phyloP scores from a whole-genome alignment of 1,140 invertebrate species.

The Eupeodes corollae region DNA sequence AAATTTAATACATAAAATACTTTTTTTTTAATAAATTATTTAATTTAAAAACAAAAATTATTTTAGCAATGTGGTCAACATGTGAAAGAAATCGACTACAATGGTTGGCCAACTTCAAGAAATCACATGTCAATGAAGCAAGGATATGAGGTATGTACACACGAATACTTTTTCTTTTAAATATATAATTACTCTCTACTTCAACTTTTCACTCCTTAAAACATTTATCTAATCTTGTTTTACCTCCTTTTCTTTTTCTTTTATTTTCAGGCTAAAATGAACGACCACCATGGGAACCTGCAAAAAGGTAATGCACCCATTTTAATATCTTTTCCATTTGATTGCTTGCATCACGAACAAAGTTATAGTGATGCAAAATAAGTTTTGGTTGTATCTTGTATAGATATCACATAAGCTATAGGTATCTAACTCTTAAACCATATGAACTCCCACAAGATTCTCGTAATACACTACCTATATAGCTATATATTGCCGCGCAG shows the following conservation, averaged over 20 bases:
- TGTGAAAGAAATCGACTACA: slow-evolving; percentile 50
- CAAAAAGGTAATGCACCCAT: slow-evolving; percentile 31
- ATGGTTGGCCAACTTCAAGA: slow-evolving; percentile 47
- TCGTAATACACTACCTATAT: too few species aligned
- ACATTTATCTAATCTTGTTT: too few species aligned
- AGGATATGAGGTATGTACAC: slow-evolving; percentile 46
- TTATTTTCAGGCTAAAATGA: slow-evolving; percentile 47
- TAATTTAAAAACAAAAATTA: too few species aligned
- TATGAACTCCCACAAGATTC: slow-evolving; percentile 1
- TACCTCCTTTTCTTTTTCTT: slow-evolving; percentile 6
- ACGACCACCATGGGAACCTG: slow-evolving; percentile 39
- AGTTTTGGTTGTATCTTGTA: too few species aligned
- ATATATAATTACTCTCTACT: too few species aligned
- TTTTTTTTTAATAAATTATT: too few species aligned
- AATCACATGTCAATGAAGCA: slow-evolving; percentile 51
- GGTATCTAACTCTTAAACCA: neutral
- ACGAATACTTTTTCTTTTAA: neutral
- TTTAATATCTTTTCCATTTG: too few species aligned
- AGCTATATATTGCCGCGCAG: too few species aligned
- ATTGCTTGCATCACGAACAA: too few species aligned
- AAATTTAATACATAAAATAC: too few species aligned
- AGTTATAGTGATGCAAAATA: too few species aligned
- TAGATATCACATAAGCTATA: slow-evolving; percentile 2
- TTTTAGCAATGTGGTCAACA: slow-evolving; percentile 30
- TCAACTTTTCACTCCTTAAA: too few species aligned